phyloP scores from a whole-genome alignment of 2,888 invertebrate genomes.

The Toxonevra muliebris region DNA sequence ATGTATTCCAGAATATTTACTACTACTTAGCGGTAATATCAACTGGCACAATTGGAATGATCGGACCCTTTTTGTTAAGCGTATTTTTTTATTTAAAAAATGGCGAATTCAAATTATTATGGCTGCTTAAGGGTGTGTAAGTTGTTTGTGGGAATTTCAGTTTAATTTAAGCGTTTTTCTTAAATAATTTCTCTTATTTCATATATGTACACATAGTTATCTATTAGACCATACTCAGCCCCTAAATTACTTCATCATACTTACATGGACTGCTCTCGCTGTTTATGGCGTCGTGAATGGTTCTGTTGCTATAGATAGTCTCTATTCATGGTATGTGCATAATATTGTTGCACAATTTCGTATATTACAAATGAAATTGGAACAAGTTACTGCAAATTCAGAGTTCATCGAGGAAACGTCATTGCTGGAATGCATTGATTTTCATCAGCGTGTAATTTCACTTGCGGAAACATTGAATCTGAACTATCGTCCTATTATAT shows the following conservation, averaged over 20 bases:
- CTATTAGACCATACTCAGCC: slow-evolving; percentile 8
- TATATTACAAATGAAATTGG: slow-evolving; percentile 33
- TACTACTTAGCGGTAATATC: slow-evolving; percentile 25
- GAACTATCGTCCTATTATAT: slow-evolving; percentile 32
- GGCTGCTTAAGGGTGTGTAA: slow-evolving; percentile 32
- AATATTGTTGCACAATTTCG: slow-evolving; percentile 38
- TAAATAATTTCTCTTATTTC: neutral
- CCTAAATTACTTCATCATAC: slow-evolving; percentile 22
- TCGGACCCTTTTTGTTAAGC: slow-evolving; percentile 28
- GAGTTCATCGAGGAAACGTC: slow-evolving; percentile 6
- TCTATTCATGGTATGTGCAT: slow-evolving; percentile 38
- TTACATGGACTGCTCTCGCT: slow-evolving; percentile 25
- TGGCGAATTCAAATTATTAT: slow-evolving; percentile 18
- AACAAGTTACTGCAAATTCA: slow-evolving; percentile 2
- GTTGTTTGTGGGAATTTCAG: neutral
- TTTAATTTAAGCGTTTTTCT: neutral
- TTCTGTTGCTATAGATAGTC: slow-evolving; percentile 29
- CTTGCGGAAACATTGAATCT: slow-evolving; percentile 31
- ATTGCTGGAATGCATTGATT: slow-evolving; percentile 22
- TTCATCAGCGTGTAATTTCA: slow-evolving; percentile 33
- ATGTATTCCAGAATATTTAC: slow-evolving; percentile 22
- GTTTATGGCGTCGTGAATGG: slow-evolving; percentile 20
- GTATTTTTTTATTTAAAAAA: slow-evolving; percentile 15
- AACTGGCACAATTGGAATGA: slow-evolving; percentile 9
- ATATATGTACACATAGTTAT: slow-evolving; percentile 3